Conservation (phyloP, 2,113 vertebrate species). For the Campylorhamphus procurvoides region DNA sequence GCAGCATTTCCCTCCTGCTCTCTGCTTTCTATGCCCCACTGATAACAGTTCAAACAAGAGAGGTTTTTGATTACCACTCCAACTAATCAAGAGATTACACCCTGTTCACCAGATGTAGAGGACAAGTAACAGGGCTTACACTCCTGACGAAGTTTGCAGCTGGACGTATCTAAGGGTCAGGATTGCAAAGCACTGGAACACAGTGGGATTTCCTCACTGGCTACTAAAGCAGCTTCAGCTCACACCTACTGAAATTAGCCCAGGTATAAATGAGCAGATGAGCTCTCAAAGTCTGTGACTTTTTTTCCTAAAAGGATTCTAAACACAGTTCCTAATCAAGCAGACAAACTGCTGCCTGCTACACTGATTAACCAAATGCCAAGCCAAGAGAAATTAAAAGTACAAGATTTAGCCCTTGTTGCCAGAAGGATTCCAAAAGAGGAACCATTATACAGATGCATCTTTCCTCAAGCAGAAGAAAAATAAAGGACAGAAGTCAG, state of each 20-base stretch:
- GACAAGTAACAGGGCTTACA: neutral
- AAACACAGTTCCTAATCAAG: neutral
- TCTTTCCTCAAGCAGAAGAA: neutral
- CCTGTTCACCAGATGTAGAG: neutral
- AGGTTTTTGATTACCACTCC: neutral
- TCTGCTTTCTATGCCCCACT: neutral
- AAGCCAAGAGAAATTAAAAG: neutral
- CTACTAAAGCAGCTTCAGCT: neutral
- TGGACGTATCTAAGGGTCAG: neutral
- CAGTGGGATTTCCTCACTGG: neutral
- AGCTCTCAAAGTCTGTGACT: neutral
- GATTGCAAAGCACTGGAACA: neutral
- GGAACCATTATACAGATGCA: neutral
- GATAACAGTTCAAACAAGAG: neutral
- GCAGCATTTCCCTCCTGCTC: neutral
- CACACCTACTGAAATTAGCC: neutral
- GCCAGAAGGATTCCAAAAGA: neutral
- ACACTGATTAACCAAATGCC: neutral
- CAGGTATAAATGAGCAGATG: neutral
- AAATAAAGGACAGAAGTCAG: neutral
- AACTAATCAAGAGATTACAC: neutral
- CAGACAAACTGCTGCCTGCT: neutral
- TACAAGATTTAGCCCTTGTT: neutral
- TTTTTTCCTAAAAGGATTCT: neutral
- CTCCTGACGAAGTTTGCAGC: neutral